Conservation (phyloP, 2,888 invertebrate species). For the Oscheius sp. region DNA sequence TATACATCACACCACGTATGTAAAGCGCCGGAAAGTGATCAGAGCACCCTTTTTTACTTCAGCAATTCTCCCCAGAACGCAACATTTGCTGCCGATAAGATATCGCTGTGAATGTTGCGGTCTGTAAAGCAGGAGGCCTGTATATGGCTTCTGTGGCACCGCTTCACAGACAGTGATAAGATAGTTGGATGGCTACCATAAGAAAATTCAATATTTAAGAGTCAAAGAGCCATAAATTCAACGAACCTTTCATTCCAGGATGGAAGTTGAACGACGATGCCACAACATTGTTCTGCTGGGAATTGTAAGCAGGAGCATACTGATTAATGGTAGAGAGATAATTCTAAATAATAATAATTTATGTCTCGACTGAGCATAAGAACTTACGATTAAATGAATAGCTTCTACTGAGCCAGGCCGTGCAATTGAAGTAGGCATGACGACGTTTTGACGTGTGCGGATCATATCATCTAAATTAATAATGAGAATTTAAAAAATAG, state of each 20-base stretch:
- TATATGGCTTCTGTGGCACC: conserved; percentile 19
- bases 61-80: neutral
- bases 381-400: conserved; percentile 1
- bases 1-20: conserved; percentile 27
- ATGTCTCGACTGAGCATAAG: neutral
- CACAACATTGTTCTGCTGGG: neutral
- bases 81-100: conserved; percentile 18
- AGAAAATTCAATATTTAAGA: neutral
- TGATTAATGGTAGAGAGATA: conserved; percentile 8
- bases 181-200: conserved; percentile 10
- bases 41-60: neutral
- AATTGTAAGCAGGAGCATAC: neutral
- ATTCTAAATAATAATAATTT: neutral
- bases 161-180: conserved; percentile 23
- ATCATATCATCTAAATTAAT: conserved; percentile 22
- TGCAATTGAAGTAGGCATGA: neutral
- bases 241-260: conserved; percentile 24
- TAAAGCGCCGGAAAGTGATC: neutral
- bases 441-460: conserved; percentile 11
- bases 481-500: neutral
- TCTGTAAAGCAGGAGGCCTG: conserved; percentile 6
- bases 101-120: conserved; percentile 18
- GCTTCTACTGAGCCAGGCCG: neutral
- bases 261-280: neutral
- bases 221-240: neutral